Conservation (phyloP, 2,888 invertebrate species). For the Eulithis prunata region DNA sequence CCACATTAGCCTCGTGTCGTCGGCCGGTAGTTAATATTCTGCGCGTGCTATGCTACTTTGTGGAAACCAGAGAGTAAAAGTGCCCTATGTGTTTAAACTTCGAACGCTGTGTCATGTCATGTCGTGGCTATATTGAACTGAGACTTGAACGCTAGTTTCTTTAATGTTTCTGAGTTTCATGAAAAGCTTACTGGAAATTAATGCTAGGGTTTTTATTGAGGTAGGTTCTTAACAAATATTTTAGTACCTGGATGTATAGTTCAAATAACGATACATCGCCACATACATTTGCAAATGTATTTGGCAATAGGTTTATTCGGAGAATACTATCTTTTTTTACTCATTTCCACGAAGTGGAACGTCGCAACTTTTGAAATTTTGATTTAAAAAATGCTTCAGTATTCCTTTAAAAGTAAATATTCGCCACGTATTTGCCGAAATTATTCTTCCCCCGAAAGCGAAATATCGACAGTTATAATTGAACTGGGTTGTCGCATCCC, state of each 20-base stretch:
- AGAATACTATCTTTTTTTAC: too few species aligned
- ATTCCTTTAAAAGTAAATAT: constrained; percentile 6
- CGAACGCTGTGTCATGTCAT: background rate
- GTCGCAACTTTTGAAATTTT: background rate
- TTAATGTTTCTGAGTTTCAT: too few species aligned
- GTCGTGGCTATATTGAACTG: background rate
- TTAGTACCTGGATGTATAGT: too few species aligned
- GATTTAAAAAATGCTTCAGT: background rate
- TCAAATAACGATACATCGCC: too few species aligned
- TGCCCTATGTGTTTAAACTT: constrained; percentile 18
- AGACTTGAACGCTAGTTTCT: too few species aligned
- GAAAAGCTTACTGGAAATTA: too few species aligned
- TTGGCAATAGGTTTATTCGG: too few species aligned
- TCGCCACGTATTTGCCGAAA: constrained; percentile 13
- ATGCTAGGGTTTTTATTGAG: too few species aligned
- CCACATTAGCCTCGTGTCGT: constrained; percentile 74
- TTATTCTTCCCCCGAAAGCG: constrained; percentile 22
- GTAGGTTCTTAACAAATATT: too few species aligned
- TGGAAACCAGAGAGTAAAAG: constrained; percentile 36
- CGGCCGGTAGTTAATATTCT: constrained; percentile 66
- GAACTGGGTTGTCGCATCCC: constrained; percentile 38
- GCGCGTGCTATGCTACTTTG: constrained; percentile 49
- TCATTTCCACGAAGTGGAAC: too few species aligned
- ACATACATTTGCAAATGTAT: too few species aligned
- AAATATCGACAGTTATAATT: constrained; percentile 44